phyloP scores from a whole-genome alignment of 2,797 vertebrate species.

The Rhinichthys osculus region DNA sequence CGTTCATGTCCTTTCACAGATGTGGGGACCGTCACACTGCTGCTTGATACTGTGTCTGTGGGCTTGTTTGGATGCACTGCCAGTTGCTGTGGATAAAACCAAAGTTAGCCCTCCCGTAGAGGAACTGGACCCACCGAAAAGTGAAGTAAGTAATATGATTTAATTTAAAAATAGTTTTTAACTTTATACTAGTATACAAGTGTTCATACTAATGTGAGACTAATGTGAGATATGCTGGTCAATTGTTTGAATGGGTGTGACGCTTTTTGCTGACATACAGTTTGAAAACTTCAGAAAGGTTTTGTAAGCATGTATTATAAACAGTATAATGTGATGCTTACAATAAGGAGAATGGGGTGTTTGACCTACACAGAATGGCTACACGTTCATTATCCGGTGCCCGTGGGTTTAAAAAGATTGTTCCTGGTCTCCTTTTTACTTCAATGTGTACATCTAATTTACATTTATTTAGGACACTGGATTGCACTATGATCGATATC shows the following conservation, averaged over 20 bases:
- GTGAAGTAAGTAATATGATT: slow-evolving; percentile 79
- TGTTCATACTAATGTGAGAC: not conserved
- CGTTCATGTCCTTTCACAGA: slow-evolving; percentile 72
- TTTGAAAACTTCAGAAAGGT: not conserved
- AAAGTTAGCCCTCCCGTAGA: slow-evolving; percentile 78
- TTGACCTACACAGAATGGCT: not conserved
- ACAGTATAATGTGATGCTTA: not conserved
- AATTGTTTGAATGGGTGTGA: not conserved
- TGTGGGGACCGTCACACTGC: slow-evolving; percentile 71
- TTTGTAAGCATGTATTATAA: not conserved
- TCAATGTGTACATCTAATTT: slow-evolving; percentile 8
- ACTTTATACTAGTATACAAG: not conserved
- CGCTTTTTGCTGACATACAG: no score
- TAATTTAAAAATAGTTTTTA: not conserved
- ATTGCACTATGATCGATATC: slow-evolving; percentile 94
- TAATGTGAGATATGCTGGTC: not conserved
- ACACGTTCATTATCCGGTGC: not conserved
- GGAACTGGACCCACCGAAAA: slow-evolving; percentile 78
- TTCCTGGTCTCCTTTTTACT: not conserved
- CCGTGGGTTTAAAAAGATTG: not conserved
- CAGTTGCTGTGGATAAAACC: slow-evolving; percentile 88
- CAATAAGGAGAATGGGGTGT: not conserved
- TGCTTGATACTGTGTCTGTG: slow-evolving; percentile 74
- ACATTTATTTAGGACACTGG: slow-evolving; percentile 83
- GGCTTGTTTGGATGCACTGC: slow-evolving; percentile 82